Evolutionary conservation across 2,113 vertebrate species (phyloP).

Genomic region (Leptobrachium ailaonicum): DNA sequence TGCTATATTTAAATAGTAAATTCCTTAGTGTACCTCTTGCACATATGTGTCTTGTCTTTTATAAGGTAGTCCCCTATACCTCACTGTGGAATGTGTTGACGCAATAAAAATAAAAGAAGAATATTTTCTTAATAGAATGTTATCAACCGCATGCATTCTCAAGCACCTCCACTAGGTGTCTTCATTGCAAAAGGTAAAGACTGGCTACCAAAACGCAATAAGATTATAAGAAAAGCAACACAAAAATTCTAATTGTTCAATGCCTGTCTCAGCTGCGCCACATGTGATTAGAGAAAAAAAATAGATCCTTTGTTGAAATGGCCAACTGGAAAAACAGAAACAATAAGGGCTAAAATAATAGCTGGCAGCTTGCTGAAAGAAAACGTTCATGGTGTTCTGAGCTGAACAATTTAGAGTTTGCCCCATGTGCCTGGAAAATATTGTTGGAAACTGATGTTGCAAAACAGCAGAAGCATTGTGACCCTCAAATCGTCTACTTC

Average conservation of each 20-base stretch:
- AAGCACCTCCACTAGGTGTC: constrained; percentile 12
- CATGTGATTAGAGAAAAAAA: constrained; percentile 15
- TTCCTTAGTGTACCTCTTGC: too few relatives aligned
- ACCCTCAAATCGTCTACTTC: background rate
- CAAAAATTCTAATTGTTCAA: background rate
- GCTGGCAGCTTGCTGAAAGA: constrained; percentile 13
- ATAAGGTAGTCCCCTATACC: too few relatives aligned
- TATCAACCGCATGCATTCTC: background rate
- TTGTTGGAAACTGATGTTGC: constrained; percentile 22
- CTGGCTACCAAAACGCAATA: background rate
- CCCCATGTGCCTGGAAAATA: background rate
- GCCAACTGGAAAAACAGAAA: constrained; percentile 13
- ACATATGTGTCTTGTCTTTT: too few relatives aligned
- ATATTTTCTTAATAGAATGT: too few relatives aligned
- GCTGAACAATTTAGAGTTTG: constrained; percentile 15
- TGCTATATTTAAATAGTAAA: too few relatives aligned
- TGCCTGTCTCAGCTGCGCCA: background rate
- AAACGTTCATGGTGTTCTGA: constrained; percentile 11
- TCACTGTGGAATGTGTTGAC: too few relatives aligned
- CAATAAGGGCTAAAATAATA: constrained; percentile 24
- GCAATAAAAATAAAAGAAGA: too few relatives aligned
- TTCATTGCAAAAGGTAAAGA: background rate
- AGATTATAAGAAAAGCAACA: background rate
- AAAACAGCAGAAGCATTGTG: constrained; percentile 10
- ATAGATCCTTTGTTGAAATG: constrained; percentile 17